These are phyloP conservation scores for Lasius fuliginosus DNA, from an alignment of 2,888 invertebrate species.

Conservation along the genomic window DNA sequence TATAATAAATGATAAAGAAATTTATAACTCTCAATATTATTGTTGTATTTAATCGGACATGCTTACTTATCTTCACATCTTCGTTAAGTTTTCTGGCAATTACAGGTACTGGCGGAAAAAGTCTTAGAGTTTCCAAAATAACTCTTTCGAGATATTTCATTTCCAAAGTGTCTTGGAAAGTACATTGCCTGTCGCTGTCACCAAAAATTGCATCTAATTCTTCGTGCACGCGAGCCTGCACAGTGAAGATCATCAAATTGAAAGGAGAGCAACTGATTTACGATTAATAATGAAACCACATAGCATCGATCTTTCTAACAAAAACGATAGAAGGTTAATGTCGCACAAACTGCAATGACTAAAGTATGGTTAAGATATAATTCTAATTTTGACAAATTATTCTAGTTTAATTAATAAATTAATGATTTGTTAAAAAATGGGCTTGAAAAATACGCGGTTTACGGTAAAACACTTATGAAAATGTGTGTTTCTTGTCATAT, in stretches of 20 bases:
- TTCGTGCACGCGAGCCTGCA: conserved; percentile 89
- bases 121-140: conserved; percentile 92
- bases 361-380: neutral
- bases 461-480: conserved; percentile 89
- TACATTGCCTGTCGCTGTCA: conserved; percentile 91
- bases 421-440: conserved; percentile 82
- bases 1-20: neutral
- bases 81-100: conserved; percentile 92
- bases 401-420: neutral
- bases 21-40: neutral
- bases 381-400: neutral
- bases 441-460: conserved; percentile 87
- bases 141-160: conserved; percentile 95
- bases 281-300: neutral
- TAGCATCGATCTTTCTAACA: neutral
- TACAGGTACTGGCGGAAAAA: conserved; percentile 93
- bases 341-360: neutral
- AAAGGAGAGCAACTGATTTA: neutral
- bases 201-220: conserved; percentile 93
- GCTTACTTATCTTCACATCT: conserved; percentile 90
- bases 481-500: conserved; percentile 91
- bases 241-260: neutral
- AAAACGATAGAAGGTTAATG: neutral
- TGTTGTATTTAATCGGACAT: neutral
- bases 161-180: conserved; percentile 94